A percentile compares a stretch with the other conserved stretches of the same genome.
phyloP scores from a whole-genome alignment of 37 sponge, comb jelly and placozoan species.

The Cliona cf. orientalis region DNA sequence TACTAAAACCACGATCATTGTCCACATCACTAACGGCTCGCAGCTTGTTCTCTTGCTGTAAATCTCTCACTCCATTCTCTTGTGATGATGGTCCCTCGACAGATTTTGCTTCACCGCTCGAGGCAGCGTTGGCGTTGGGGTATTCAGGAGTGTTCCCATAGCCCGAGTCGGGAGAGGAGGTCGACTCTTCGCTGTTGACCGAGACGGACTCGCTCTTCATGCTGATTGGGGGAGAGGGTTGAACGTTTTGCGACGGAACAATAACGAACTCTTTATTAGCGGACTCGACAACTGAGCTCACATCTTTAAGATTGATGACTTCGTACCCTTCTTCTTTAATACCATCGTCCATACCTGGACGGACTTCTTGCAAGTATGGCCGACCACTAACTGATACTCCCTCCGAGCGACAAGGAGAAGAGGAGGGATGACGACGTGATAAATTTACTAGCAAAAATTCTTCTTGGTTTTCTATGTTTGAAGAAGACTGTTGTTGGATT shows the following conservation, averaged over 20 bases:
- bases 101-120: background rate
- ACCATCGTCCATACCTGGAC: background rate
- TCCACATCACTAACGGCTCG: too few species aligned
- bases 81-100: too few species aligned
- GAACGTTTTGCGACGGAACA: background rate
- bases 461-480: too few species aligned
- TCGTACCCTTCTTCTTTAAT: background rate
- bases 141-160: conserved; percentile 55
- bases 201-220: background rate
- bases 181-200: background rate
- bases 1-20: too few species aligned
- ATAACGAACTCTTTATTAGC: background rate
- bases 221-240: conserved; percentile 35
- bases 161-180: conserved; percentile 43
- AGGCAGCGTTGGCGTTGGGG: background rate
- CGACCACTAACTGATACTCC: background rate
- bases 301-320: background rate
- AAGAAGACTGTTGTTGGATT: too few species aligned
- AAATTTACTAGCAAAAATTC: too few species aligned
- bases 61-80: too few species aligned
- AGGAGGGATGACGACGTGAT: background rate
- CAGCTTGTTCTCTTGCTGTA: too few species aligned
- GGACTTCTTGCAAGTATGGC: background rate
- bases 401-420: background rate
- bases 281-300: background rate